Base-by-base conservation (phyloP, 2,113 vertebrate genomes). In the Thamnophis sirtalis region DNA sequence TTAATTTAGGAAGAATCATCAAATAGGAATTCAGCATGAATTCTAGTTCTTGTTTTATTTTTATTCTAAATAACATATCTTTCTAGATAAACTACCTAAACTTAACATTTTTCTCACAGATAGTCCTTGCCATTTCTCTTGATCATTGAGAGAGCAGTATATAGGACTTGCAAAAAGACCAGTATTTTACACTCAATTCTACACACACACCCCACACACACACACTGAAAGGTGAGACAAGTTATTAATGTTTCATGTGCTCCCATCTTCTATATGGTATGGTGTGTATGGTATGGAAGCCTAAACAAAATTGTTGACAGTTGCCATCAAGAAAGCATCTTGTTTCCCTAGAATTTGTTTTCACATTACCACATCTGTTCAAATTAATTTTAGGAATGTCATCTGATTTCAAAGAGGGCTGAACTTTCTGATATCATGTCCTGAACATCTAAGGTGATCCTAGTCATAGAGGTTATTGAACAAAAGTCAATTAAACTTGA, bases 71-170 rank as follows among this genome's bases (percentile, higher is more conserved):
- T 33, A 87, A 11, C 21, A 88, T 54, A 24, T 17, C 8, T 87
- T 54, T 43, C 73, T 21, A 53, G 4, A 49, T 50, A 86, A 50
- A 11, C 48, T 50, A 53, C 5, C 22, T 49, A 58, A 15, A n/a
- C 22, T n/a, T 9, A 26, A 58, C 54, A 51, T 22, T 55, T 5
- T 68, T 33, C 38, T 50, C 21, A 13, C 11, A 73, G 85, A 48
- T 28, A 28, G n/a, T 22, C 11, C 28, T 51, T 85, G 33, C 73
- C 3, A 80, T 80, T 38, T 68, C 49, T 33, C 13, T 94, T 93
- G 43, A 68, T 91, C 94, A 94, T 38, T 43, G 50, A 48, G 87
- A 95, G 88, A 2, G 28, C 54, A 84, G 4, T 94, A 58, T 38
- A 91, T 89, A 89, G 68, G 22, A 4, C 2, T 24, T 43, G 4